Conservation (phyloP, 2,113 vertebrate genomes). For the Galeopterus variegatus region DNA sequence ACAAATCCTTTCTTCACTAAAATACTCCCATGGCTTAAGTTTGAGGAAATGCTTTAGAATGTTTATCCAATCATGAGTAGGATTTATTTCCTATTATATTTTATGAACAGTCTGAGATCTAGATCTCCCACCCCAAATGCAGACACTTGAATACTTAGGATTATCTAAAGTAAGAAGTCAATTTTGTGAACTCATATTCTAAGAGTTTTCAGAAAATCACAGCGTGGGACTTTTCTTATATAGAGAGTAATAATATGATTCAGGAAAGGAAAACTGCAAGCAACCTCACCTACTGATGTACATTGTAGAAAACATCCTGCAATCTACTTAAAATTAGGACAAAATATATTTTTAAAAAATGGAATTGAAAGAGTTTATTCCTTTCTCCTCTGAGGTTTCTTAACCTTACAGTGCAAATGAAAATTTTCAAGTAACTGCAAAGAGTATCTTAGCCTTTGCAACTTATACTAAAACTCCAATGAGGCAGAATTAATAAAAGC, state of each 20-base stretch:
- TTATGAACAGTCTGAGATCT: not conserved
- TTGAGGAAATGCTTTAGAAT: not conserved
- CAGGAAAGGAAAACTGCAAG: not conserved
- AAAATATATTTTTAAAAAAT: not conserved
- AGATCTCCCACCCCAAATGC: not conserved
- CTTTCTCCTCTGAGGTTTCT: not conserved
- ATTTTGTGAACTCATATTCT: not conserved
- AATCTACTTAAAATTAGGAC: not conserved
- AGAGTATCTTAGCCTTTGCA: not conserved
- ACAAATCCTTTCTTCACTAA: not conserved
- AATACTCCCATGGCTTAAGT: not conserved
- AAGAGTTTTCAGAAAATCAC: slow-evolving; percentile 15
- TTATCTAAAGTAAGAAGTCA: not conserved
- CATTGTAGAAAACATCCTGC: not conserved
- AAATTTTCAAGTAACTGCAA: not conserved
- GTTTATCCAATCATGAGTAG: not conserved
- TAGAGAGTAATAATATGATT: not conserved
- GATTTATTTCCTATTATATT: not conserved
- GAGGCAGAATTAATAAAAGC: not conserved
- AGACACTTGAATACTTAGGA: not conserved
- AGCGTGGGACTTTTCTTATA: not conserved
- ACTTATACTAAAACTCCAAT: slow-evolving; percentile 2
- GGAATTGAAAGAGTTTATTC: not conserved
- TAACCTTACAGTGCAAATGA: not conserved
- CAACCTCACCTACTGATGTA: not conserved